Percentiles rank a stretch among this genome's conserved stretches.
Evolutionary conservation across 2,797 vertebrate genomes (phyloP).

Genomic region (Sciurus carolinensis): DNA sequence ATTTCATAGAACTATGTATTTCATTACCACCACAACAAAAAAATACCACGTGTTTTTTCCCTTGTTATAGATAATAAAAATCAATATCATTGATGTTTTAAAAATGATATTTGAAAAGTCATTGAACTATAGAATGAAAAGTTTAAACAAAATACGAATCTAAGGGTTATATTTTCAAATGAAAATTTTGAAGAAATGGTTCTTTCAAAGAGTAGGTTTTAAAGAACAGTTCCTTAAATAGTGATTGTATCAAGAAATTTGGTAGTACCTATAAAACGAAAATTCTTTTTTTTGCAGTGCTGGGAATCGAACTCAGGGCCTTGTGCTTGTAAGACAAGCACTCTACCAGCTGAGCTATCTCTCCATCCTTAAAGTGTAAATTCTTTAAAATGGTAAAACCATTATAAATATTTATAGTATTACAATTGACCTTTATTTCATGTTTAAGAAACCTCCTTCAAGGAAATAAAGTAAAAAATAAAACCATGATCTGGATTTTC

Average conservation of each 20-base stretch:
- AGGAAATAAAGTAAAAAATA: not conserved
- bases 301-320: too few species aligned
- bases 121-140: not conserved
- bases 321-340: too few species aligned
- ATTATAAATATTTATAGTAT: conserved; percentile 41
- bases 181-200: conserved; percentile 44
- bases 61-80: conserved; percentile 27
- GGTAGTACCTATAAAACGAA: conserved; percentile 4
- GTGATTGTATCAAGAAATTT: conserved; percentile 41
- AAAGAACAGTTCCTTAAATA: not conserved
- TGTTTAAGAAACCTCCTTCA: conserved; percentile 6
- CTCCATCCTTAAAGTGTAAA: too few species aligned
- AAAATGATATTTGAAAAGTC: conserved; percentile 54
- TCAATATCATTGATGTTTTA: not conserved
- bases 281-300: not conserved
- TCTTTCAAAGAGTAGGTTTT: not conserved
- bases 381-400: conserved; percentile 1
- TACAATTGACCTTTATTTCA: conserved; percentile 59
- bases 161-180: conserved; percentile 9
- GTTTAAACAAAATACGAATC: not conserved
- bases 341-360: too few species aligned
- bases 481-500: not conserved
- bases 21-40: not conserved
- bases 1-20: conserved; percentile 24
- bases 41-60: not conserved